A percentile compares a stretch with the other conserved stretches of the same genome.
Evolutionary conservation across 2,888 invertebrate genomes (phyloP).

Genomic region (Stratiomys singularior): DNA sequence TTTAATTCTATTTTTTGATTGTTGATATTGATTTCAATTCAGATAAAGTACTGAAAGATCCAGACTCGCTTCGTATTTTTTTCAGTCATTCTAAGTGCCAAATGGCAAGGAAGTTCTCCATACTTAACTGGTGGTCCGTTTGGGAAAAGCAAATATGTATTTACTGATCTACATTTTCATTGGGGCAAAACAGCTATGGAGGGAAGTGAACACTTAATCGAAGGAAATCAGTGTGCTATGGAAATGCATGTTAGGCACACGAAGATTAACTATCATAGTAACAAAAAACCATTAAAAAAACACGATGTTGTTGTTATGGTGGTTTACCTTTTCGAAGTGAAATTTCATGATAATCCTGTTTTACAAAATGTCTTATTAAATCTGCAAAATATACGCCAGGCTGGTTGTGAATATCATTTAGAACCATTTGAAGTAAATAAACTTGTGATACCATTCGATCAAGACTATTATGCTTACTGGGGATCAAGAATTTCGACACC

Average conservation of each 20-base stretch:
- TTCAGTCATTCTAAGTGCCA: conserved; percentile 72
- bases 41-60: neutral
- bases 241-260: conserved; percentile 74
- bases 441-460: conserved; percentile 69
- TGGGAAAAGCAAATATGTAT: conserved; percentile 68
- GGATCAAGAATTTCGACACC: conserved; percentile 68
- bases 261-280: conserved; percentile 71
- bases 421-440: conserved; percentile 67
- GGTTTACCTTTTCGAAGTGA: conserved; percentile 71
- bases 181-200: conserved; percentile 73
- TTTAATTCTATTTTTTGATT: no score
- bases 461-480: conserved; percentile 75
- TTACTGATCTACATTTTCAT: conserved; percentile 77
- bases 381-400: conserved; percentile 66
- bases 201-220: conserved; percentile 75
- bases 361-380: conserved; percentile 62
- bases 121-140: conserved; percentile 72
- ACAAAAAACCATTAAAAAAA: conserved; percentile 71
- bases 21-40: no score
- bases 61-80: conserved; percentile 15
- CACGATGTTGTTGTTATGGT: conserved; percentile 71
- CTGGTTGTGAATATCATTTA: conserved; percentile 67
- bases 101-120: conserved; percentile 72
- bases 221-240: conserved; percentile 68
- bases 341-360: conserved; percentile 71